Conservation (phyloP, 2,797 vertebrate genomes). For the Xyrichtys novacula region DNA sequence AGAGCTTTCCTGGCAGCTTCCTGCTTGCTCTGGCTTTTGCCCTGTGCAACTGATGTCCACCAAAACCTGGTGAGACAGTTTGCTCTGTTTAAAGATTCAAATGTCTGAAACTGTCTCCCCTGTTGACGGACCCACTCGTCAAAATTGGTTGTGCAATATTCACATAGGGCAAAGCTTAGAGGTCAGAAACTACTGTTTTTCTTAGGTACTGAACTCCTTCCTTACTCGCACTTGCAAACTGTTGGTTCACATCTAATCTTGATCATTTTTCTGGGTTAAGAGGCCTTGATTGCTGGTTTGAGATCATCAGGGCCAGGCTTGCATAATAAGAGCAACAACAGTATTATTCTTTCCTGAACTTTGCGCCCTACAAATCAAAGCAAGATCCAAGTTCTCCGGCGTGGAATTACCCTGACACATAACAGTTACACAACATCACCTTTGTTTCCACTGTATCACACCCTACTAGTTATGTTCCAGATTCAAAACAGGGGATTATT, state of each 20-base stretch:
- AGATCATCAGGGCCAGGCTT: conserved; percentile 13
- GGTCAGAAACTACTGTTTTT: conserved; percentile 54
- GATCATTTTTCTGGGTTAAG: conserved; percentile 1
- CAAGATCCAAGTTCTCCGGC: neutral
- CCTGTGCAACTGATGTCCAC: conserved; percentile 31
- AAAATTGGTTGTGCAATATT: conserved; percentile 78
- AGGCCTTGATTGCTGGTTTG: conserved; percentile 1
- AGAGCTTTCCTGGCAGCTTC: conserved; percentile 60
- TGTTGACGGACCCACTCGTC: conserved; percentile 68
- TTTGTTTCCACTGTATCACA: conserved; percentile 41
- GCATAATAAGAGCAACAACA: conserved; percentile 9
- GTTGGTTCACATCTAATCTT: neutral
- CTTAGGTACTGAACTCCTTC: conserved; percentile 10
- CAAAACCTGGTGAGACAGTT: conserved; percentile 74
- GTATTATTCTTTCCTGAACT: conserved; percentile 9
- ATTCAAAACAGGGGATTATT: conserved; percentile 27
- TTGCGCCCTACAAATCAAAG: conserved; percentile 7
- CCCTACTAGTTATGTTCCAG: conserved; percentile 17
- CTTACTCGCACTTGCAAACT: conserved; percentile 5
- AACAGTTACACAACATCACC: conserved; percentile 36
- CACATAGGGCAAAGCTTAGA: conserved; percentile 55
- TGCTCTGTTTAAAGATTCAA: conserved; percentile 80
- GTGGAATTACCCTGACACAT: neutral
- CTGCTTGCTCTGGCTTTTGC: conserved; percentile 40
- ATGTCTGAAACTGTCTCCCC: conserved; percentile 69